phyloP scores from a whole-genome alignment of 2,888 invertebrate genomes.

The Arctia plantaginis region DNA sequence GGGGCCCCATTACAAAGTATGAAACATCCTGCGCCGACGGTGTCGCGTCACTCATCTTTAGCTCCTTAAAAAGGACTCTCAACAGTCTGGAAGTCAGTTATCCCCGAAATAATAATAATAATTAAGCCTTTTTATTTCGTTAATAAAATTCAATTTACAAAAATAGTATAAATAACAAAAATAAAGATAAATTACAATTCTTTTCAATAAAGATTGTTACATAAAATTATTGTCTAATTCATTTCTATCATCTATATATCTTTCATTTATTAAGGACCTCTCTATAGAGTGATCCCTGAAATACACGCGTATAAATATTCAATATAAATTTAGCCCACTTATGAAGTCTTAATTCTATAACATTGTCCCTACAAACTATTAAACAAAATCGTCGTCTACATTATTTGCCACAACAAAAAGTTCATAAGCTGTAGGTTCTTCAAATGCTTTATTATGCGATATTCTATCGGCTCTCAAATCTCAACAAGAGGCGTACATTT shows the following conservation, averaged over 20 bases:
- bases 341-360: not conserved
- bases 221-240: too few species aligned
- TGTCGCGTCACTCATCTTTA: not conserved
- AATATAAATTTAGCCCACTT: not conserved
- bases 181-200: too few species aligned
- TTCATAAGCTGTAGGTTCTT: slow-evolving; percentile 29
- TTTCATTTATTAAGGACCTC: too few species aligned
- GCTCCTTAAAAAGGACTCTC: not conserved
- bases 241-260: too few species aligned
- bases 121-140: too few species aligned
- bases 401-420: slow-evolving; percentile 17
- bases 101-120: not conserved
- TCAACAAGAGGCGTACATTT: slow-evolving; percentile 43
- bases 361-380: too few species aligned
- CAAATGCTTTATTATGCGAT: slow-evolving; percentile 41
- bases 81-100: not conserved
- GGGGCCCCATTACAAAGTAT: not conserved
- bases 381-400: not conserved
- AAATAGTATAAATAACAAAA: too few species aligned
- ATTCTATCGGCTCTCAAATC: slow-evolving; percentile 37
- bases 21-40: not conserved
- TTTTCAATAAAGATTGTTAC: too few species aligned
- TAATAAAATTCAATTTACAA: too few species aligned
- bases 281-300: too few species aligned
- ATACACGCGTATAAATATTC: too few species aligned